Evolutionary conservation across 2,888 invertebrate genomes (phyloP).

Genomic region (Archips crataeganus): DNA sequence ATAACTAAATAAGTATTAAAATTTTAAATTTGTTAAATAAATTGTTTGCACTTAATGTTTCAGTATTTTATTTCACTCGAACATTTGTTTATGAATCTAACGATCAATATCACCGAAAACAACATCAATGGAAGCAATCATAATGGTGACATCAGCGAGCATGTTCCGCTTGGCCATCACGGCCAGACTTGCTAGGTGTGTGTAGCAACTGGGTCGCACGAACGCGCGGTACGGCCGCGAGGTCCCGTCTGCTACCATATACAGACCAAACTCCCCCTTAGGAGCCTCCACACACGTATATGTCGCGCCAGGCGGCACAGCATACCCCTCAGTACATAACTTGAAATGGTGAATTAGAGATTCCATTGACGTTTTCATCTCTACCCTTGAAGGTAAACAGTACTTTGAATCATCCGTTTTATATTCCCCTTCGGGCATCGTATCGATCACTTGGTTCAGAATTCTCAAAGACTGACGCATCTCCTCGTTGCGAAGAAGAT

Average conservation of each 20-base stretch:
- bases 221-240: conserved; percentile 90
- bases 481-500: conserved; percentile 88
- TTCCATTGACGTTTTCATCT: conserved; percentile 96
- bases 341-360: conserved; percentile 96
- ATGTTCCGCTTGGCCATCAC: conserved; percentile 87
- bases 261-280: conserved; percentile 95
- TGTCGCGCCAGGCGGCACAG: conserved; percentile 93
- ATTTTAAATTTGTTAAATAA: conserved; percentile 21
- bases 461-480: conserved; percentile 92
- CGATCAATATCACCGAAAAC: conserved; percentile 88
- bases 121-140: conserved; percentile 89
- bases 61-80: not conserved
- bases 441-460: conserved; percentile 92
- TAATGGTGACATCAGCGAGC: conserved; percentile 92
- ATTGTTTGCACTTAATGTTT: conserved; percentile 28
- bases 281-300: conserved; percentile 93
- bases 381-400: conserved; percentile 88
- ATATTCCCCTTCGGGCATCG: conserved; percentile 93
- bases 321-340: conserved; percentile 92
- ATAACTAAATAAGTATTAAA: not conserved
- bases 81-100: conserved; percentile 53
- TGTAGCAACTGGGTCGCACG: conserved; percentile 85
- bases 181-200: conserved; percentile 88
- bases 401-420: conserved; percentile 93
- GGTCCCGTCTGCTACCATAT: conserved; percentile 94